A percentile compares a stretch with the other conserved stretches of the same genome.
phyloP scores from a whole-genome alignment of 2,888 invertebrate species.

The Kuschelorhynchus macadamiae region DNA sequence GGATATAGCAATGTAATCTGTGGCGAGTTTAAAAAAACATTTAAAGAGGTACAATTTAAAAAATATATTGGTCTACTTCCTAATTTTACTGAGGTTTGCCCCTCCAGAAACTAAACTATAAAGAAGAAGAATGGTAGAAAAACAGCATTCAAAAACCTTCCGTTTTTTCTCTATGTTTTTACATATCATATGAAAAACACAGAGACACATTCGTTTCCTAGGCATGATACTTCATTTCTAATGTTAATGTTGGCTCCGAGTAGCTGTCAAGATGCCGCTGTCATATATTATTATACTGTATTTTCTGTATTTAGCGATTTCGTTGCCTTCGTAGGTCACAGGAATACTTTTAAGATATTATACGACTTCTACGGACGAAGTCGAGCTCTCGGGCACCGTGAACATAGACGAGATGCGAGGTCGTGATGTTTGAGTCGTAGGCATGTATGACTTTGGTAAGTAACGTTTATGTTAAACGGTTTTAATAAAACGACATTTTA shows the following conservation, averaged over 20 bases:
- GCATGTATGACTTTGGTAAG: background rate
- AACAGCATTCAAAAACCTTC: too few relatives aligned
- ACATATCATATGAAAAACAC: slow-evolving; percentile 4
- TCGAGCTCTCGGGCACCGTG: slow-evolving; percentile 10
- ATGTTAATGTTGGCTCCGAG: slow-evolving; percentile 14
- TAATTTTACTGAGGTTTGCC: too few relatives aligned
- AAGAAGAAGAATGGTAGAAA: too few relatives aligned
- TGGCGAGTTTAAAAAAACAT: too few relatives aligned
- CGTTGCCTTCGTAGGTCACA: slow-evolving; percentile 21
- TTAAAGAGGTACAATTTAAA: too few relatives aligned
- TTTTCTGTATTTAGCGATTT: slow-evolving; percentile 34
- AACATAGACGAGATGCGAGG: slow-evolving; percentile 13
- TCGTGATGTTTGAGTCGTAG: slow-evolving; percentile 18
- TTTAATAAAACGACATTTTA: too few relatives aligned
- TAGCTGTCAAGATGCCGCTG: slow-evolving; percentile 25
- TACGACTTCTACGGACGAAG: slow-evolving; percentile 13
- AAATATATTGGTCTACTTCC: too few relatives aligned
- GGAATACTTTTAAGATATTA: slow-evolving; percentile 23
- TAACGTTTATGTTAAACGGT: slow-evolving; percentile 13
- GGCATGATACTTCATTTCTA: too few relatives aligned
- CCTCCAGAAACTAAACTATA: too few relatives aligned
- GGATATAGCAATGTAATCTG: too few relatives aligned
- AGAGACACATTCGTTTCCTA: too few relatives aligned
- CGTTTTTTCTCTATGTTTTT: background rate
- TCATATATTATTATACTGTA: slow-evolving; percentile 17